Evolutionary conservation across 2,888 invertebrate genomes (phyloP).

Genomic region (Lepidochitona cinerea): DNA sequence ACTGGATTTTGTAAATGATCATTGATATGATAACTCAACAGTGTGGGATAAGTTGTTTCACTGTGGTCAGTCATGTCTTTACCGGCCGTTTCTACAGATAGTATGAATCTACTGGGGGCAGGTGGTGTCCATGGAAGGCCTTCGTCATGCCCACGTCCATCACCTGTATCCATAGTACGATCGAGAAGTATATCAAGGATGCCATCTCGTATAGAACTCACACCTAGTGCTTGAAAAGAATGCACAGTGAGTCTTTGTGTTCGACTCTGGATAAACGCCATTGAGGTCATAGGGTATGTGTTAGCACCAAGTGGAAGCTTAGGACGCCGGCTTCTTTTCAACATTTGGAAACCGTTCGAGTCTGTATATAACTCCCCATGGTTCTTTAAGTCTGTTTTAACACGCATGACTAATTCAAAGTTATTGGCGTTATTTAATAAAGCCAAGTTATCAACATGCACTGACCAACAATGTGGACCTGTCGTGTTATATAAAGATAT

Average conservation of each 20-base stretch:
- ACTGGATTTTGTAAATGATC: not conserved
- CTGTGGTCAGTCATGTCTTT: not conserved
- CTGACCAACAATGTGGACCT: constrained; percentile 76
- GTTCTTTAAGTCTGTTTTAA: constrained; percentile 83
- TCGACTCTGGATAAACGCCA: constrained; percentile 85
- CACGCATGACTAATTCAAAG: constrained; percentile 89
- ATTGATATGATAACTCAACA: not conserved
- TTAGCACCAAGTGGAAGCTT: constrained; percentile 96
- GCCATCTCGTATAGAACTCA: constrained; percentile 67
- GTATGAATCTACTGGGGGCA: constrained; percentile 48
- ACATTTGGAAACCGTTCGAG: constrained; percentile 92
- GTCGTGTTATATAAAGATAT: constrained; percentile 8
- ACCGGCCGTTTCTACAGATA: constrained; percentile 41
- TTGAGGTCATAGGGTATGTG: constrained; percentile 93
- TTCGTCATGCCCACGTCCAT: constrained; percentile 62
- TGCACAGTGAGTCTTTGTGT: constrained; percentile 59
- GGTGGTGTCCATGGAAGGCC: constrained; percentile 55
- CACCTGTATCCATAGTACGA: constrained; percentile 55
- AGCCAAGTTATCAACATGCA: constrained; percentile 78
- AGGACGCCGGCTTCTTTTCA: constrained; percentile 83
- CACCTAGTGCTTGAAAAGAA: constrained; percentile 79
- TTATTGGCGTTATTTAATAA: constrained; percentile 78
- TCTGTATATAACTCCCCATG: constrained; percentile 87
- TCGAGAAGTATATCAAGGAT: constrained; percentile 64
- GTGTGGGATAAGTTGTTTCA: not conserved